Conservation (phyloP, 2,113 vertebrate species). For the Acrocephalus kingi region DNA sequence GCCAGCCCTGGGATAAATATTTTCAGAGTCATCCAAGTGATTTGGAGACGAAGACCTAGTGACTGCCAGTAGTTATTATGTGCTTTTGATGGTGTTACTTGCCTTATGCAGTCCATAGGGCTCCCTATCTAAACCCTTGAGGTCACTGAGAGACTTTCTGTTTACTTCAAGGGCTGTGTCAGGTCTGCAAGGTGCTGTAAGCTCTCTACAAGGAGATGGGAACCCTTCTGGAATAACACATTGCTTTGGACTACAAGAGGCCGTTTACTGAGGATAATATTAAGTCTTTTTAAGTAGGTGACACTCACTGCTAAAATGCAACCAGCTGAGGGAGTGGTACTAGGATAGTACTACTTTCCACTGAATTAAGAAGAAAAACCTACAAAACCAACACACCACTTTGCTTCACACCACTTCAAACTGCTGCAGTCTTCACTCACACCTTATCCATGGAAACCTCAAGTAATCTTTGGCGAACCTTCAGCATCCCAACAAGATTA, state of each 20-base stretch:
- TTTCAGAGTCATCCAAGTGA: slow-evolving; percentile 2
- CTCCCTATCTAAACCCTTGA: not conserved
- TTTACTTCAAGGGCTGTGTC: not conserved
- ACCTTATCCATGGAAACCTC: slow-evolving; percentile 9
- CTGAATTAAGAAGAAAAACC: not conserved
- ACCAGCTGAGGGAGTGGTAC: not conserved
- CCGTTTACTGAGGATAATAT: not conserved
- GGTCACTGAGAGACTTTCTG: not conserved
- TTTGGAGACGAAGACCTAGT: not conserved
- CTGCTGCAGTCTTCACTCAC: not conserved
- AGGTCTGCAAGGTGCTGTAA: not conserved
- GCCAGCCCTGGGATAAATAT: not conserved
- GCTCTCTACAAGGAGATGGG: fast-evolving
- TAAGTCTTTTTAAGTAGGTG: not conserved
- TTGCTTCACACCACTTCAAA: not conserved
- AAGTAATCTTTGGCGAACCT: slow-evolving; percentile 1
- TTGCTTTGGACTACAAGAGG: not conserved
- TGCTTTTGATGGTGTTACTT: not conserved
- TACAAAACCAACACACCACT: not conserved
- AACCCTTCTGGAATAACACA: not conserved
- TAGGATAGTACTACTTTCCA: not conserved
- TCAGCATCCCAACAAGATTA: not conserved
- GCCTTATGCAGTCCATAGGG: not conserved
- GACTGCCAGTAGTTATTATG: not conserved
- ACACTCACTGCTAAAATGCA: not conserved